These are phyloP conservation scores for Cerceris rybyensis DNA, from an alignment of 2,888 invertebrate species.

Conservation along the genomic window DNA sequence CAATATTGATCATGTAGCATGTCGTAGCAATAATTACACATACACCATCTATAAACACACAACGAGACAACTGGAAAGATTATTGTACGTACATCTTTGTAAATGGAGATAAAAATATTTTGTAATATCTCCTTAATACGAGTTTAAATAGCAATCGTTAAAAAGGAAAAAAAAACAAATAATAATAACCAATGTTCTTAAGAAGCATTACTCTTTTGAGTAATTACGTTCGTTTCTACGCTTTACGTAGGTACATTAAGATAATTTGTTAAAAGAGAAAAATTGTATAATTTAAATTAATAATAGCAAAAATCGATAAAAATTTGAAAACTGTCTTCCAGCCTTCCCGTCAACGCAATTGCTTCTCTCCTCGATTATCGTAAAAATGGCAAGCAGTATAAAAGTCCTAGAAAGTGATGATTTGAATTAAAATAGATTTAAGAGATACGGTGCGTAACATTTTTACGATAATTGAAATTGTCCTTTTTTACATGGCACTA, in stretches of 20 bases:
- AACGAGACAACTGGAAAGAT: slow-evolving; percentile 50
- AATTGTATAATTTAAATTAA: background rate
- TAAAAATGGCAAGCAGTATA: slow-evolving; percentile 43
- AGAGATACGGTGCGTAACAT: slow-evolving; percentile 6
- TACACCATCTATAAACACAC: slow-evolving; percentile 25
- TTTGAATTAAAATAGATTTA: slow-evolving; percentile 35
- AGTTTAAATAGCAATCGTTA: background rate
- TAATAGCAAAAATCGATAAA: slow-evolving; percentile 1
- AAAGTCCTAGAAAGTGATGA: slow-evolving; percentile 52
- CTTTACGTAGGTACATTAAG: background rate
- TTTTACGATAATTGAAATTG: slow-evolving; percentile 23
- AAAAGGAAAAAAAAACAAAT: background rate
- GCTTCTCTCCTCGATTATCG: slow-evolving; percentile 12
- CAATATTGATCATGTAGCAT: slow-evolving; percentile 48
- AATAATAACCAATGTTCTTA: background rate
- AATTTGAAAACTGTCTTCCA: slow-evolving; percentile 36
- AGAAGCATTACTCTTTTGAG: background rate
- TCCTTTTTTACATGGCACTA: slow-evolving; percentile 46
- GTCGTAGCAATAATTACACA: slow-evolving; percentile 46
- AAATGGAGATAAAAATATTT: background rate
- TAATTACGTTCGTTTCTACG: background rate
- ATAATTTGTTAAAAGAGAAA: background rate
- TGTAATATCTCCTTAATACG: background rate
- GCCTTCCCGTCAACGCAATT: slow-evolving; percentile 32
- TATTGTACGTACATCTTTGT: slow-evolving; percentile 9